A percentile compares a stretch with the other conserved stretches of the same genome.
Evolutionary conservation across 2,888 invertebrate genomes (phyloP).

Genomic region (Pristionchus maxplancki): DNA sequence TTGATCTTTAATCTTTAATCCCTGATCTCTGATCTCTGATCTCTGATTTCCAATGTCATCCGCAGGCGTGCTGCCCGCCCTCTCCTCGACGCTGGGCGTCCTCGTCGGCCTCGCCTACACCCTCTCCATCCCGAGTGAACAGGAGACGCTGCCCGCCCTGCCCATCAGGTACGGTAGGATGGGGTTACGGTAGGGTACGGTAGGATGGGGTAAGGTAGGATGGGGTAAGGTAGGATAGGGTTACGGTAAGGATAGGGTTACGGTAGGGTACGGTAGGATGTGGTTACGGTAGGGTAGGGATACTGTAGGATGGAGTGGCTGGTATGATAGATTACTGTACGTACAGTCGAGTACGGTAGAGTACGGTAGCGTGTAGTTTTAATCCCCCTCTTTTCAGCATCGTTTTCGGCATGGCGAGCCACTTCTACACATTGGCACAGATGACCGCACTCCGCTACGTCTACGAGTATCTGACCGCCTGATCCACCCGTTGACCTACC

Average conservation of each 20-base stretch:
- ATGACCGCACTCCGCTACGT: neutral
- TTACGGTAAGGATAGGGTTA: neutral
- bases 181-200: neutral
- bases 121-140: neutral
- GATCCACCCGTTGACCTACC: neutral
- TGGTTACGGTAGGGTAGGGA: neutral
- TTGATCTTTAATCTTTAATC: no score
- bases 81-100: neutral
- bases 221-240: neutral
- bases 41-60: no score
- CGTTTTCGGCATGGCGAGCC: conserved; percentile 22
- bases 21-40: neutral
- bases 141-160: conserved; percentile 42
- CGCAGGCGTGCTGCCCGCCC: conserved; percentile 33
- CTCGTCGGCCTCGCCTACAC: conserved; percentile 41
- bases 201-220: neutral
- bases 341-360: neutral
- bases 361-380: neutral
- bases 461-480: neutral
- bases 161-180: conserved; percentile 43
- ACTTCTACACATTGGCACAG: conserved; percentile 10
- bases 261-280: neutral
- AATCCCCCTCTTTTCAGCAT: conserved; percentile 8
- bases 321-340: neutral
- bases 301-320: neutral